Percentiles rank a stretch among this genome's conserved stretches.
Evolutionary conservation across 2,888 invertebrate species (phyloP).

Genomic region (Cosmia trapezina): DNA sequence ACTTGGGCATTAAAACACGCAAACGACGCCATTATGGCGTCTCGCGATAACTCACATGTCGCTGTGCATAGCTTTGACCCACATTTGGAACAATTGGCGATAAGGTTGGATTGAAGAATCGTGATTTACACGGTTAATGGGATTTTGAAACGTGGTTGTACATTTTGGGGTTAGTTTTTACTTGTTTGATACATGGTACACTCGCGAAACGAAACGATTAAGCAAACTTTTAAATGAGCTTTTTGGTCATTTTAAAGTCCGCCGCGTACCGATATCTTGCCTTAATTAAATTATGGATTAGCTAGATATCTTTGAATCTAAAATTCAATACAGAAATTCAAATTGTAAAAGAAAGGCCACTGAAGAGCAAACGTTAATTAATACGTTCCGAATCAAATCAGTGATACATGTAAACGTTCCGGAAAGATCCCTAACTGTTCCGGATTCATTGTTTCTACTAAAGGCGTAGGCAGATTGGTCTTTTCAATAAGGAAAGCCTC

Average conservation of each 20-base stretch:
- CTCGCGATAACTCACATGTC: constrained; percentile 58
- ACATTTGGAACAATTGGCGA: constrained; percentile 55
- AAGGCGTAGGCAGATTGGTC: neutral
- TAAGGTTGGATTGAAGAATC: constrained; percentile 47
- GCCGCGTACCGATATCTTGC: neutral
- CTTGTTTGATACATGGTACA: neutral
- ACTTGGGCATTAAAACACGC: constrained; percentile 66
- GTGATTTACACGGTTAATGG: constrained; percentile 33
- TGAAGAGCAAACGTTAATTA: constrained; percentile 24
- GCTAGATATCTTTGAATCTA: neutral
- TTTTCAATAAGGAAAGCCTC: neutral
- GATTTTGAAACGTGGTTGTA: constrained; percentile 22
- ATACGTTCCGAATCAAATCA: constrained; percentile 31
- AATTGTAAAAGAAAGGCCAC: constrained; percentile 2
- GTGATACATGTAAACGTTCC: constrained; percentile 25
- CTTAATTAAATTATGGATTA: neutral
- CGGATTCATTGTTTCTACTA: constrained; percentile 2
- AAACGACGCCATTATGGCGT: constrained; percentile 57
- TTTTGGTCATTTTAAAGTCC: neutral
- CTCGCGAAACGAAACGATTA: neutral
- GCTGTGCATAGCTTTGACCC: constrained; percentile 55
- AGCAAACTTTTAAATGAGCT: neutral
- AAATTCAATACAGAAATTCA: neutral
- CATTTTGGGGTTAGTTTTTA: constrained; percentile 4
- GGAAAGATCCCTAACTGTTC: constrained; percentile 9